A percentile compares a stretch with the other conserved stretches of the same genome.
Evolutionary conservation across 2,888 invertebrate genomes (phyloP).

Genomic region (Synergus japonicus): DNA sequence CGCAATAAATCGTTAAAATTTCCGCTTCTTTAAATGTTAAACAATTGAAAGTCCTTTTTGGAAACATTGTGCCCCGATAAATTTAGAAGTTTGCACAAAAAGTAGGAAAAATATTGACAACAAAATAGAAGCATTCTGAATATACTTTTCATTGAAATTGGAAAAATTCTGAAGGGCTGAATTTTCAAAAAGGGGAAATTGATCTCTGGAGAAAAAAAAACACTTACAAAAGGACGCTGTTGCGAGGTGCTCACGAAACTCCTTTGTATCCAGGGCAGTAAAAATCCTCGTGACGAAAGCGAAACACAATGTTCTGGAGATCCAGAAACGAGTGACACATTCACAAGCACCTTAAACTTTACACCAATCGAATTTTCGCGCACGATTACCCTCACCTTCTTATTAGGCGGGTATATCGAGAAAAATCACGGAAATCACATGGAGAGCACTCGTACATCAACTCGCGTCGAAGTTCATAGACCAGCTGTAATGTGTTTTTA

Average conservation of each 20-base stretch:
- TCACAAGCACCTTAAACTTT: constrained; percentile 53
- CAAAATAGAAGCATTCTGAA: background rate
- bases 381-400: constrained; percentile 49
- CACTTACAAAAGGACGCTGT: constrained; percentile 63
- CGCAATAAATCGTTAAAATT: background rate
- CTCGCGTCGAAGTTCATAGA: constrained; percentile 67
- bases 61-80: background rate
- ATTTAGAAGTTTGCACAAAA: background rate
- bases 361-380: constrained; percentile 46
- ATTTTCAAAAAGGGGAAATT: background rate
- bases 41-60: background rate
- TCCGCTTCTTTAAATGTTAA: background rate
- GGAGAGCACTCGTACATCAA: constrained; percentile 64
- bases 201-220: constrained; percentile 36
- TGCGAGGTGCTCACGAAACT: constrained; percentile 57
- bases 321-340: constrained; percentile 58
- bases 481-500: constrained; percentile 58
- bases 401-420: constrained; percentile 56
- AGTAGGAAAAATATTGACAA: background rate
- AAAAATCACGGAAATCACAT: constrained; percentile 63
- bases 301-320: constrained; percentile 59
- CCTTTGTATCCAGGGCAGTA: constrained; percentile 64
- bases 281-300: constrained; percentile 66
- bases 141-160: background rate
- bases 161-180: background rate